phyloP scores from a whole-genome alignment of 1,140 invertebrate genomes.

The Chrysomallon squamiferum region DNA sequence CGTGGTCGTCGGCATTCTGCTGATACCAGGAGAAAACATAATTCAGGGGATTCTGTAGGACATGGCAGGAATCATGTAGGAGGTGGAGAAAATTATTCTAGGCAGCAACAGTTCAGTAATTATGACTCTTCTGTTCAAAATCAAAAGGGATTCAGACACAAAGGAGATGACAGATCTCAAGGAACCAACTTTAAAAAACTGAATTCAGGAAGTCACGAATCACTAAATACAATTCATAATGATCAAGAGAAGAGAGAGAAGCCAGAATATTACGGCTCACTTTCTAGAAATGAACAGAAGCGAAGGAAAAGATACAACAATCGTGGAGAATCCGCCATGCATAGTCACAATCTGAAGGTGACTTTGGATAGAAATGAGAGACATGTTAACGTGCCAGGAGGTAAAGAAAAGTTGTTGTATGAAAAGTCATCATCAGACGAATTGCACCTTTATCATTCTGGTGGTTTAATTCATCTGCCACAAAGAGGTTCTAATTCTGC shows the following conservation, averaged over 20 bases:
- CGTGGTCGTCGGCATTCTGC: not conserved
- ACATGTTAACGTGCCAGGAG: slow-evolving; percentile 3
- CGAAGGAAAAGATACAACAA: slow-evolving; percentile 4
- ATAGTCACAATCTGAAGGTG: slow-evolving; percentile 1
- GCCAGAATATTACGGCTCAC: slow-evolving; percentile 2
- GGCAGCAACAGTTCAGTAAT: too few relatives aligned
- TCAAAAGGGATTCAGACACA: too few relatives aligned
- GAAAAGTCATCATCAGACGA: slow-evolving; percentile 2
- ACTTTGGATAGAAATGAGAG: slow-evolving; percentile 17
- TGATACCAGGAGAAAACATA: too few relatives aligned
- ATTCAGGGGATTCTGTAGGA: too few relatives aligned
- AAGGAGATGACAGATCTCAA: too few relatives aligned
- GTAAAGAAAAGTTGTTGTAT: not conserved
- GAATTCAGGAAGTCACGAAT: too few relatives aligned
- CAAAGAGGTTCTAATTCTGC: slow-evolving; percentile 12
- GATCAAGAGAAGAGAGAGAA: not conserved
- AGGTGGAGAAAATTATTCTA: too few relatives aligned
- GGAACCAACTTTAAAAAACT: too few relatives aligned
- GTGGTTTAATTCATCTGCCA: slow-evolving; percentile 37
- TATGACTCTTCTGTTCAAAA: too few relatives aligned
- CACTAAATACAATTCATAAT: too few relatives aligned
- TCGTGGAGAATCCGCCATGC: slow-evolving; percentile 1
- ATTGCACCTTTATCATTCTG: slow-evolving; percentile 19
- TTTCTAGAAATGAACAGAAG: slow-evolving; percentile 2
- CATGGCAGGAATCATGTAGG: too few relatives aligned